These are phyloP conservation scores for Petroica traversi DNA, from an alignment of 2,113 vertebrate species.

Conservation along the genomic window DNA sequence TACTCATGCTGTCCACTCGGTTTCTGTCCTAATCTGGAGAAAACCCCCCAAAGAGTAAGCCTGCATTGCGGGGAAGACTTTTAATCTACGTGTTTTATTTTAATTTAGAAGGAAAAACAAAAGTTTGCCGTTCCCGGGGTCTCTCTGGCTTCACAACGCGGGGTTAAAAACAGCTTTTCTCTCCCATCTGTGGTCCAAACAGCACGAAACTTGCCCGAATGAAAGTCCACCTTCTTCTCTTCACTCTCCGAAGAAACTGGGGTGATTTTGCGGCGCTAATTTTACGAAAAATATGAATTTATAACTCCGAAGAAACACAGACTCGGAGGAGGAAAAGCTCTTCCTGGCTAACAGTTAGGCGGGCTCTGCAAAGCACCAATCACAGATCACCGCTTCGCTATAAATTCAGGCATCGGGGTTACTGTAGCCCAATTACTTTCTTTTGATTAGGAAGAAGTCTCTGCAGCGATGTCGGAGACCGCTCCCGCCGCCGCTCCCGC, in stretches of 20 bases:
- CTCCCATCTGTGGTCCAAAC: neutral
- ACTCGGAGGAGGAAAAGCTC: slow-evolving; percentile 51
- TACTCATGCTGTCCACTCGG: neutral
- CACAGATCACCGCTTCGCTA: slow-evolving; percentile 74
- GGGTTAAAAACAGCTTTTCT: slow-evolving; percentile 41
- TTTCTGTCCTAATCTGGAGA: neutral
- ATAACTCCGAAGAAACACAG: slow-evolving; percentile 79
- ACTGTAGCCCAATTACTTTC: slow-evolving; percentile 45
- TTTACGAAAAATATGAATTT: slow-evolving; percentile 68
- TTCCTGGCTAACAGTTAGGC: slow-evolving; percentile 67
- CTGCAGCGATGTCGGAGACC: slow-evolving; percentile 73
- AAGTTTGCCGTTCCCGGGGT: slow-evolving; percentile 59
- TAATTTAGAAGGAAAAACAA: slow-evolving; percentile 67
- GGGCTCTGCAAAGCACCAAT: slow-evolving; percentile 75
- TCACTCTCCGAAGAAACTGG: neutral
- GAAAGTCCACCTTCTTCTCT: neutral
- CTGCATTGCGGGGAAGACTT: neutral
- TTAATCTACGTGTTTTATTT: slow-evolving; percentile 4
- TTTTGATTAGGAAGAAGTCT: slow-evolving; percentile 17
- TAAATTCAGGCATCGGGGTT: slow-evolving; percentile 75
- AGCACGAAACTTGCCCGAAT: neutral
- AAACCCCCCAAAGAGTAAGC: slow-evolving; percentile 30
- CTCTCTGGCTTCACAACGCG: neutral
- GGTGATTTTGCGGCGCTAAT: neutral
- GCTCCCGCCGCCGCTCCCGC: slow-evolving; percentile 68